Base-by-base conservation (phyloP, 2,797 vertebrate species). In the Hoplostethus mediterraneus region DNA sequence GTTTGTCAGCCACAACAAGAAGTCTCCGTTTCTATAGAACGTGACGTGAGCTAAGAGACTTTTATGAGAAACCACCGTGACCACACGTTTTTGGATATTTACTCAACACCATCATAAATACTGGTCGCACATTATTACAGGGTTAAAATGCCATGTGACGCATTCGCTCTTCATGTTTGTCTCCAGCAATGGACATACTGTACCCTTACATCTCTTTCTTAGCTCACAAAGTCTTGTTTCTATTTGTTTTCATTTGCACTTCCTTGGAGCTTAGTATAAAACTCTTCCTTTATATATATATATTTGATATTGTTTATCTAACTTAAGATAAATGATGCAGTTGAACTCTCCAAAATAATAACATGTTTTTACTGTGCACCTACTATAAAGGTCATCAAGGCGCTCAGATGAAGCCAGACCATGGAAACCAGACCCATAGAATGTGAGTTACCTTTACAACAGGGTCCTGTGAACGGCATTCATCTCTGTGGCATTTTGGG, bases 391-490 rank as follows among this genome's bases (percentile, higher is more conserved):
- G 71, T 75, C 12, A 25, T 10, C 12, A 45, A 76, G 62, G 28
- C 63, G 59, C 61, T 85, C 38, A 28, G 55, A 59, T 72, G 67
- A 62, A 28, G 3, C 28, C 2, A 28, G 75, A 83, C 84, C 82
- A 73, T 71, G 65, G 84, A 56, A 84, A 90, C 87, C 69, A 25
- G 55, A 83, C 87, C 70, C 60, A 85, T 80, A 86, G 51, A 57
- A 71, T 70, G 75, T 84, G 66, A 73, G 74, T 83, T 84, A 76
- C 87, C 73, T 90, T 86, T 80, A 80, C 75, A 59, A 77, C 67
- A 71, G 76, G 74, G 77, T 65, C 62, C 5, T 25, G 2, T 68
- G 63, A 81, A 65, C 49, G 25, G 17, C 58, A 49, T 81, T 80
- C 65, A 53, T 56, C 55, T 0, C 6, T 51, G 53, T 70, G 75